Conservation (phyloP, 2,797 vertebrate genomes). For the Lutra lutra region DNA sequence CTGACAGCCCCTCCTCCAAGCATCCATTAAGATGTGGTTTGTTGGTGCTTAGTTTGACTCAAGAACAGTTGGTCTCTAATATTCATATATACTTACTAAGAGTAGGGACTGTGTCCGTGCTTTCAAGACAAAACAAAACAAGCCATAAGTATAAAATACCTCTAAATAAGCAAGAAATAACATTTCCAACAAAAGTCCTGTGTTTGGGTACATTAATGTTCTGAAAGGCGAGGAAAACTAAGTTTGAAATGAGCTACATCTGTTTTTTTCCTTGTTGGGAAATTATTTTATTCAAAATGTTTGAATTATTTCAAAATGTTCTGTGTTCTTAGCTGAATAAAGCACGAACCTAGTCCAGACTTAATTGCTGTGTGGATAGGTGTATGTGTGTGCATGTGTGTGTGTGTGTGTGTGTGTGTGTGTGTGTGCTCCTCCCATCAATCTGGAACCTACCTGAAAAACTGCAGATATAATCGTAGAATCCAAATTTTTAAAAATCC, state of each 20-base stretch:
- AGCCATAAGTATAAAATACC: background rate
- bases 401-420: background rate
- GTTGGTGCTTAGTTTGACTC: background rate
- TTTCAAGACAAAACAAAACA: background rate
- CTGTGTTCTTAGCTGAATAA: constrained; percentile 23
- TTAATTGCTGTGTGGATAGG: background rate
- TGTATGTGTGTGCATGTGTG: background rate
- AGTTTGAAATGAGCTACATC: background rate
- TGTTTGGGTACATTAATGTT: background rate
- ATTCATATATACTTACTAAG: background rate
- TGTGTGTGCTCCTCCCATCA: background rate
- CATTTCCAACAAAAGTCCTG: background rate
- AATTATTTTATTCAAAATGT: too few species aligned
- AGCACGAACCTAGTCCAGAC: background rate
- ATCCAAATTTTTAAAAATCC: background rate
- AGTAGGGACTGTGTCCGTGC: background rate
- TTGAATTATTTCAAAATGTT: constrained; percentile 9
- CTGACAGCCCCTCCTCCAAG: background rate
- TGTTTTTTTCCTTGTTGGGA: constrained; percentile 39
- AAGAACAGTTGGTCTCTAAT: background rate
- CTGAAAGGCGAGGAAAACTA: background rate
- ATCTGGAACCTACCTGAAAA: background rate
- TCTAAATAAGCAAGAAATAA: constrained; percentile 5
- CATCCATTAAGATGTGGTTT: background rate
- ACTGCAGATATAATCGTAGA: background rate